phyloP scores from a whole-genome alignment of 2,797 vertebrate genomes.

The Masticophis lateralis region DNA sequence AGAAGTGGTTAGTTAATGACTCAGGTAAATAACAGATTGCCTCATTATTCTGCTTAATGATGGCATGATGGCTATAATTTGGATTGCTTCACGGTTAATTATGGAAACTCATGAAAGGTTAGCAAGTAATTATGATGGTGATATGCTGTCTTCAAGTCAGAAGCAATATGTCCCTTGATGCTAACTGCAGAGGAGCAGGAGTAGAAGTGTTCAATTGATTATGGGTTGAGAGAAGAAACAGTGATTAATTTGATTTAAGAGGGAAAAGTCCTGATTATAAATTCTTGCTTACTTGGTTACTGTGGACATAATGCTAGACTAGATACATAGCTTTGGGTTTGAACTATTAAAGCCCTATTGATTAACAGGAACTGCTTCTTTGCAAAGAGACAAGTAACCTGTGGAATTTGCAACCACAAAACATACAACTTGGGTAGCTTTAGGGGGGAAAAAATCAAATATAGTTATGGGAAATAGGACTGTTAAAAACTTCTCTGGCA shows the following conservation, averaged over 20 bases:
- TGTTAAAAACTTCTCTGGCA: neutral
- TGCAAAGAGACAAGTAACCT: neutral
- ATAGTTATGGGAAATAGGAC: neutral
- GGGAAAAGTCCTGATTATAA: neutral
- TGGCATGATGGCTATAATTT: neutral
- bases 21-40: neutral
- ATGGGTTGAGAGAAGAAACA: neutral
- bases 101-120: neutral
- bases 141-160: neutral
- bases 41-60: neutral
- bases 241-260: neutral
- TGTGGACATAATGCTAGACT: neutral
- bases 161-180: neutral
- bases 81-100: neutral
- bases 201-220: neutral
- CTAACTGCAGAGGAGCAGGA: neutral
- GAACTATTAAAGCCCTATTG: neutral
- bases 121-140: neutral
- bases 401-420: neutral
- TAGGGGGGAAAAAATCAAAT: neutral
- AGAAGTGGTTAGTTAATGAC: neutral
- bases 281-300: neutral
- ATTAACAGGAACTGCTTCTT: neutral
- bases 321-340: neutral
- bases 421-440: neutral